Evolutionary conservation across 2,888 invertebrate genomes (phyloP), one percentile per base, ranked within the genome.

Genomic region (Sussaba pulchella): DNA sequence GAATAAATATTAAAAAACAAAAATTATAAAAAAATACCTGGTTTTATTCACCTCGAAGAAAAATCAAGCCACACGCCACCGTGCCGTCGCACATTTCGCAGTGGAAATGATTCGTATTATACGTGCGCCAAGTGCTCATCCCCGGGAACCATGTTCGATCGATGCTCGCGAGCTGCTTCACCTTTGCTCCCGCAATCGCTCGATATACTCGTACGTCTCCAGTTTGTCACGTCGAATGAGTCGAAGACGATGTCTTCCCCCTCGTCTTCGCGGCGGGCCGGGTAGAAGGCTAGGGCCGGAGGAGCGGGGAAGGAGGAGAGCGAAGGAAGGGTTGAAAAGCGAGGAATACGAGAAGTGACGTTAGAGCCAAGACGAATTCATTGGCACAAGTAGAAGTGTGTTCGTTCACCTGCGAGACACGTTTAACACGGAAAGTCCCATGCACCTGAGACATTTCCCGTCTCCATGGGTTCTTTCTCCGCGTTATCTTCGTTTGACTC

Each of bases 321-420:
- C n/a, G n/a, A n/a, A n/a, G n/a, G n/a, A n/a, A n/a, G n/a, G n/a
- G 10, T 24, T 12, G 47, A 50, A 41, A 41, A 66, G 43, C 54
- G 24, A 24, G 67, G 1, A 26, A 54, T 26, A 57, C 57, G 31
- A 57, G 57, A 57, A n/a, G n/a, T 31, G 6, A 57, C 36, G 57
- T 57, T 36, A 31, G 57, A 57, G 36, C 14, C 54, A 72, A 80
- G 77, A 77, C 74, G 75, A 81, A 82, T 83, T 82, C 81, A 79
- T 81, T 77, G 79, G 75, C 78, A 82, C 72, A 72, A 19, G 57
- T 54, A 54, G 67, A n/a, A 52, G 39, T 54, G 19, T 54, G 52
- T 61, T 54, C 67, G 41, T 41, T 41, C 21, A 41, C 39, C 21
- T 21, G 52, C 21, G 36, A 52, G 67, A 45, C 4, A n/a, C n/a